A percentile compares a stretch with the other conserved stretches of the same genome.
phyloP scores from a whole-genome alignment of 1,140 invertebrate genomes.

The Microplitis demolitor region DNA sequence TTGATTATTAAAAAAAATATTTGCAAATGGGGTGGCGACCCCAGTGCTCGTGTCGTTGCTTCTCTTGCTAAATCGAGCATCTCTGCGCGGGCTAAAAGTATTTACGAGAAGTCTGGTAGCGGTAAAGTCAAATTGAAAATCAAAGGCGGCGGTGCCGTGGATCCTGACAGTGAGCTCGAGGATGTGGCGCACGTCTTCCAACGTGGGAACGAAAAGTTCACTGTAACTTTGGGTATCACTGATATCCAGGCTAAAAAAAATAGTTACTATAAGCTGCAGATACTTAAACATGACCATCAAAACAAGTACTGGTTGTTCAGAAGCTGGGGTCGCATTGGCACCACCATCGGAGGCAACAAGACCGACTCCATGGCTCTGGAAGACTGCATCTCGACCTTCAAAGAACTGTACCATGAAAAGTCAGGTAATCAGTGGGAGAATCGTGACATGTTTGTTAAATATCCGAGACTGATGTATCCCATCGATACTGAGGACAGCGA shows the following conservation, averaged over 20 bases:
- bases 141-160: slow-evolving; percentile 86
- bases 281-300: slow-evolving; percentile 77
- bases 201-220: slow-evolving; percentile 70
- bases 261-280: slow-evolving; percentile 94
- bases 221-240: slow-evolving; percentile 79
- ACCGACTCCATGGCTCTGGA: slow-evolving; percentile 67
- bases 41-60: slow-evolving; percentile 62
- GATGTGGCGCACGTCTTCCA: slow-evolving; percentile 82
- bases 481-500: slow-evolving; percentile 88
- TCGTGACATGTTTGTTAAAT: slow-evolving; percentile 76
- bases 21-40: slow-evolving; percentile 82
- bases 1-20: slow-evolving; percentile 76
- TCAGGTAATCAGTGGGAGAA: slow-evolving; percentile 81
- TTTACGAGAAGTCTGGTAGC: slow-evolving; percentile 69
- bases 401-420: slow-evolving; percentile 79
- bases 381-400: slow-evolving; percentile 72
- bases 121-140: slow-evolving; percentile 77
- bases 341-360: slow-evolving; percentile 85
- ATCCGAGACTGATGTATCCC: slow-evolving; percentile 82
- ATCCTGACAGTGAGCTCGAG: slow-evolving; percentile 85
- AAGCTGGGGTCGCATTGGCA: slow-evolving; percentile 94
- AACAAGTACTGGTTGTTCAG: slow-evolving; percentile 82
- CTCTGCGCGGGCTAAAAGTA: slow-evolving; percentile 66
- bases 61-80: slow-evolving; percentile 46
- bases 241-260: slow-evolving; percentile 88